A percentile compares a stretch with the other conserved stretches of the same genome.
These are phyloP conservation scores for Crioceris asparagi DNA, from an alignment of 2,888 invertebrate genomes.

Conservation along the genomic window DNA sequence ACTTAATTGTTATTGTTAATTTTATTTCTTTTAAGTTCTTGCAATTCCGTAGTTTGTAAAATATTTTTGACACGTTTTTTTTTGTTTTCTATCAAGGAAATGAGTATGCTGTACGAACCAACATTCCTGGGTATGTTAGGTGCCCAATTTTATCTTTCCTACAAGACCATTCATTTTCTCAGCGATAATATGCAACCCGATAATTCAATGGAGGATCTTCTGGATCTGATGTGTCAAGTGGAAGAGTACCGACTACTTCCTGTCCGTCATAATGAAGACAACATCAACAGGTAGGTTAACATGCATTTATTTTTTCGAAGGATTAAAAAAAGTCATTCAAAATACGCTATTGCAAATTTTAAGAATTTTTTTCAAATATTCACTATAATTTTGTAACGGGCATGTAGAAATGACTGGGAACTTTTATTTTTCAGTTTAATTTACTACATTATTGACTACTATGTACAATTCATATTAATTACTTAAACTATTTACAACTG, in stretches of 20 bases:
- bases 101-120: constrained; percentile 42
- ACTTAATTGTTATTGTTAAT: not conserved
- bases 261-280: constrained; percentile 95
- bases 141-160: constrained; percentile 92
- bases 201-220: constrained; percentile 57
- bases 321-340: no score
- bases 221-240: constrained; percentile 71
- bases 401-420: no score
- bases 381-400: no score
- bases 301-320: not conserved
- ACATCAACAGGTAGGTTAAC: constrained; percentile 63
- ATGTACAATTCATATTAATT: no score
- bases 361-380: no score
- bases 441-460: no score
- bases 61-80: no score
- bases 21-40: constrained; percentile 24
- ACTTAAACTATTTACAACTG: no score
- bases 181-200: constrained; percentile 53
- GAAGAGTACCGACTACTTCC: constrained; percentile 90
- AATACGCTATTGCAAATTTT: no score
- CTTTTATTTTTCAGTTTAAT: no score
- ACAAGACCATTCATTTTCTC: constrained; percentile 84
- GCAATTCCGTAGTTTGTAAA: no score
- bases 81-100: constrained; percentile 43
- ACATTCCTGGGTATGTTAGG: constrained; percentile 88